Evolutionary conservation across 2,888 invertebrate species (phyloP).

Genomic region (Morpho deidamia): DNA sequence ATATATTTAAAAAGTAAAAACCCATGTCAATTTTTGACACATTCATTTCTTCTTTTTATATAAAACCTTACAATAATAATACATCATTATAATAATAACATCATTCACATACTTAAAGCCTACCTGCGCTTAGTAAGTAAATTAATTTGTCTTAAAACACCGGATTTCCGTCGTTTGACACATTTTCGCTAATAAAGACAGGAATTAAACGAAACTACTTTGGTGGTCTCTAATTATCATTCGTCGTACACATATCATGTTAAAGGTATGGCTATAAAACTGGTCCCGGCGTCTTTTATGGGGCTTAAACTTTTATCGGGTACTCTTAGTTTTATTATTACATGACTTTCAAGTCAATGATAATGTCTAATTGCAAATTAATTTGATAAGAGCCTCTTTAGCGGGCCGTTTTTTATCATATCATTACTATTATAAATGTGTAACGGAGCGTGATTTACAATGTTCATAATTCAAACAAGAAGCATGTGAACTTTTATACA

Average conservation of each 20-base stretch:
- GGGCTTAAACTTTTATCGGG: constrained; percentile 26
- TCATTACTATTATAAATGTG: background rate
- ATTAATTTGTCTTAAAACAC: constrained; percentile 3
- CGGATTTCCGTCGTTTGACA: constrained; percentile 21
- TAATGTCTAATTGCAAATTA: background rate
- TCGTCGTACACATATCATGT: constrained; percentile 39
- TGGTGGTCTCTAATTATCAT: constrained; percentile 71
- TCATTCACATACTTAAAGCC: background rate
- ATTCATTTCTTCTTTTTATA: too few relatives aligned
- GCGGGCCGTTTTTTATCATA: background rate
- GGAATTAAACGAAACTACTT: constrained; percentile 35
- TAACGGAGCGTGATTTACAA: constrained; percentile 1
- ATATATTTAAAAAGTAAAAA: too few relatives aligned
- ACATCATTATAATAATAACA: too few relatives aligned
- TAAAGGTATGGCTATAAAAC: constrained; percentile 43
- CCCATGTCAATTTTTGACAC: too few relatives aligned
- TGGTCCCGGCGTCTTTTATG: constrained; percentile 39
- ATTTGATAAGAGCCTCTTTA: background rate
- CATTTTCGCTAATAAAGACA: constrained; percentile 17
- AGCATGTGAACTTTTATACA: too few relatives aligned
- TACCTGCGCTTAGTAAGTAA: constrained; percentile 4
- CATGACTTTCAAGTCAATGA: constrained; percentile 1
- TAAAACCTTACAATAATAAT: too few relatives aligned
- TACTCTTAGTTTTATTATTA: constrained; percentile 7
- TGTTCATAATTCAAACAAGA: background rate